Base-by-base conservation (phyloP, 2,888 invertebrate species). In the Aspidiotus rigidus region DNA sequence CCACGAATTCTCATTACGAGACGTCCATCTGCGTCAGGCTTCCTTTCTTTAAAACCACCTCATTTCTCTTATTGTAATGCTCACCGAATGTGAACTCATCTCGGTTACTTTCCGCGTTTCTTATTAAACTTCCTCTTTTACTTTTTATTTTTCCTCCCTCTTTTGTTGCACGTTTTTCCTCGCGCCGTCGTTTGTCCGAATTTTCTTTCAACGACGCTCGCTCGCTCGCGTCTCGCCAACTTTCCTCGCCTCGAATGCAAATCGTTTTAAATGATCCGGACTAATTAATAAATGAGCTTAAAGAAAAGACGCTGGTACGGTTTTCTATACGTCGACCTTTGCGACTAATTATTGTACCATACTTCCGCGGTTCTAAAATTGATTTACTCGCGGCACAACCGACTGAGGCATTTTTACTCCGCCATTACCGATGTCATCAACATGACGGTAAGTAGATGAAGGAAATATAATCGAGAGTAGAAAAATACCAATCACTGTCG, bases 1-100 rank as follows among this genome's bases (percentile, higher is more conserved):
- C 67, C 67, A 59, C 67, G 59, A 59, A 67, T 67, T 67, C 67
- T 67, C 67, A 67, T 67, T 67, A 67, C 67, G 67, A 67, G 67
- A 67, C 67, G 67, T 67, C 67, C 67, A 67, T 67, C 67, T 67
- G 67, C 67, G 67, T 67, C 67, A 67, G 64, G 59, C 59, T 57
- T 67, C 60, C 67, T 60, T 64, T 15, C 54, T 28, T 56, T 55
- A 53, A 59, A 67, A 60, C 67, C 67, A 67, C 62, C 62, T 62
- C 62, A 62, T 62, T 62, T 62, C 62, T 62, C 62, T 62, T 41
- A 40, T 40, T 67, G 67, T 67, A 67, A 67, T 67, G 59, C 67
- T 67, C 59, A 67, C 67, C 67, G 60, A 67, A 67, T 67, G 67
- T 67, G 67, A 67, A 67, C 67, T 66, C 64, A 57, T 57, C 49